Evolutionary conservation across 2,113 vertebrate genomes (phyloP).

Genomic region (Bubo bubo): DNA sequence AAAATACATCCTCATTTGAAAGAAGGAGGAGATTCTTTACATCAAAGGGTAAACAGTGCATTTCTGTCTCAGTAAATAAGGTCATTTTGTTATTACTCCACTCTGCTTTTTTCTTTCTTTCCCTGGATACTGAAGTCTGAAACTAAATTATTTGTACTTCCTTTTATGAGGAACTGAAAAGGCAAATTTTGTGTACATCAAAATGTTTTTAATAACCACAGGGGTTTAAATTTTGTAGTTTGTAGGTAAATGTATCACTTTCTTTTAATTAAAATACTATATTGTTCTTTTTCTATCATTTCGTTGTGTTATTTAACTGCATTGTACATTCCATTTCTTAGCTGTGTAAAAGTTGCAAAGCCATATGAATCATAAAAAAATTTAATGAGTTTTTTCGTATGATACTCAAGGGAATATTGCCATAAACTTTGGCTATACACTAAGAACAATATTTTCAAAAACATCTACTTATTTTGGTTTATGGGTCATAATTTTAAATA

Average conservation of each 20-base stretch:
- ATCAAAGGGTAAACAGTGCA: slow-evolving; percentile 36
- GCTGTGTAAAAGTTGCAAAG: not conserved
- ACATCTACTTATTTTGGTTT: not conserved
- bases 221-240: not conserved
- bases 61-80: slow-evolving; percentile 25
- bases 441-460: not conserved
- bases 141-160: not conserved
- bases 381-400: not conserved
- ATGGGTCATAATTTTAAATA: not conserved
- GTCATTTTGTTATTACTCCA: slow-evolving; percentile 13
- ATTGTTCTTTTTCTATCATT: not conserved
- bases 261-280: not conserved
- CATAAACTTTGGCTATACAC: not conserved
- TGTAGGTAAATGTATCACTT: not conserved
- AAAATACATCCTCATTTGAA: not conserved
- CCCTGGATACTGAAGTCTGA: not conserved
- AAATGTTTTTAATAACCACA: not conserved
- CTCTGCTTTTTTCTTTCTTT: not conserved
- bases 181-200: not conserved
- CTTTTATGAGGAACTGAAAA: not conserved
- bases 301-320: not conserved
- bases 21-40: slow-evolving; percentile 24
- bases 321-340: slow-evolving; percentile 22
- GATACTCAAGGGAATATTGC: not conserved
- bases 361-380: slow-evolving; percentile 15